Evolutionary conservation across 1,140 invertebrate genomes (phyloP).

Genomic region (Sipha flava): DNA sequence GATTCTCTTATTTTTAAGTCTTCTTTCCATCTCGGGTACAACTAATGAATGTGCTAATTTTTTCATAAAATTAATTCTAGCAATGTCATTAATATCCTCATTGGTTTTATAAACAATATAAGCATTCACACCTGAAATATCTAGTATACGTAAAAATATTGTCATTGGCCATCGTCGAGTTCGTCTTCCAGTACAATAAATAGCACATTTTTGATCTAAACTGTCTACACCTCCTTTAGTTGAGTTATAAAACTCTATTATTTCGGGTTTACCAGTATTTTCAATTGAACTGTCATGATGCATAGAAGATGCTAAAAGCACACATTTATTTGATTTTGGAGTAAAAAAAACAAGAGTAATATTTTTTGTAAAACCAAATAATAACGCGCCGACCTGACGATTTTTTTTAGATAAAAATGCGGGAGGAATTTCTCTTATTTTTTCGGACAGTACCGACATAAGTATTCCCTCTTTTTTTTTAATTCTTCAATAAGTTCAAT

Average conservation of each 20-base stretch:
- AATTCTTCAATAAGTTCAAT: slow-evolving; percentile 41
- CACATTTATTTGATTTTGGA: slow-evolving; percentile 39
- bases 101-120: neutral
- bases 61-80: neutral
- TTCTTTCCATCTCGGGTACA: neutral
- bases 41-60: neutral
- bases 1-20: neutral
- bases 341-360: slow-evolving; percentile 33
- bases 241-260: neutral
- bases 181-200: slow-evolving; percentile 41
- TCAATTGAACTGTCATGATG: neutral
- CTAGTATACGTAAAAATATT: neutral
- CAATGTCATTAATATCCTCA: neutral
- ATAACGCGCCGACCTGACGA: neutral
- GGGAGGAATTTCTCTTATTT: slow-evolving; percentile 44
- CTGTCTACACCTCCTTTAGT: slow-evolving; percentile 46
- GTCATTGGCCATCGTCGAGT: slow-evolving; percentile 42
- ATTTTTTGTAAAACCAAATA: slow-evolving; percentile 29
- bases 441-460: slow-evolving; percentile 45
- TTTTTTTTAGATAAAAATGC: slow-evolving; percentile 34
- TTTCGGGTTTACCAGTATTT: neutral
- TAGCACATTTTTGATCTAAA: slow-evolving; percentile 43
- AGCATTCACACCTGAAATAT: neutral
- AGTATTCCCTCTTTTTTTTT: slow-evolving; percentile 40
- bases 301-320: slow-evolving; percentile 34